Evolutionary conservation across 1,140 invertebrate genomes (phyloP).

Genomic region (Drosophila littoralis): DNA sequence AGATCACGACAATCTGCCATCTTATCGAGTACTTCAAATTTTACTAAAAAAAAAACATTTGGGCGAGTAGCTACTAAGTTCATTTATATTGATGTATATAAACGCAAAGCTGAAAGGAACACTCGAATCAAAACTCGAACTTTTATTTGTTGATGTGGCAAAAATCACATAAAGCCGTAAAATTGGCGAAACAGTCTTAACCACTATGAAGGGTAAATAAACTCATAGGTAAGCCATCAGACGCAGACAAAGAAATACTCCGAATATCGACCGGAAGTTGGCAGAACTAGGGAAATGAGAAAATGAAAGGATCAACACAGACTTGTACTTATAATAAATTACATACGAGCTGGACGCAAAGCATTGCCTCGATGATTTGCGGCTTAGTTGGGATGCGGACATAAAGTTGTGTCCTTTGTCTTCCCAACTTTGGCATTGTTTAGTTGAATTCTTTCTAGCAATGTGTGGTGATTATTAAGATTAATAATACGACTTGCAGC

Average conservation of each 20-base stretch:
- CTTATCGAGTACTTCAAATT: no score
- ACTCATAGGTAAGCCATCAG: neutral
- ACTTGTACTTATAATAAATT: slow-evolving; percentile 47
- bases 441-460: slow-evolving; percentile 60
- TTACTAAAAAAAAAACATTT: no score
- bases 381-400: neutral
- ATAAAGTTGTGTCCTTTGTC: slow-evolving; percentile 48
- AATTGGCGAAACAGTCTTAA: neutral
- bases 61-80: no score
- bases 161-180: neutral
- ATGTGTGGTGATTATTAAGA: slow-evolving; percentile 75
- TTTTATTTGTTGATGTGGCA: neutral
- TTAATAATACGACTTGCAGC: slow-evolving; percentile 66
- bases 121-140: neutral
- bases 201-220: neutral
- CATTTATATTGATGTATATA: no score
- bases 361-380: neutral
- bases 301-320: slow-evolving; percentile 8
- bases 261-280: neutral
- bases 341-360: slow-evolving; percentile 20
- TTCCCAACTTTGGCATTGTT: slow-evolving; percentile 59
- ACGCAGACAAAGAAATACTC: neutral
- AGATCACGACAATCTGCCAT: no score
- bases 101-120: neutral
- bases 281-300: neutral